A percentile compares a stretch with the other conserved stretches of the same genome.
Evolutionary conservation across 2,113 vertebrate genomes (phyloP).

Genomic region (Macquaria ambigua): DNA sequence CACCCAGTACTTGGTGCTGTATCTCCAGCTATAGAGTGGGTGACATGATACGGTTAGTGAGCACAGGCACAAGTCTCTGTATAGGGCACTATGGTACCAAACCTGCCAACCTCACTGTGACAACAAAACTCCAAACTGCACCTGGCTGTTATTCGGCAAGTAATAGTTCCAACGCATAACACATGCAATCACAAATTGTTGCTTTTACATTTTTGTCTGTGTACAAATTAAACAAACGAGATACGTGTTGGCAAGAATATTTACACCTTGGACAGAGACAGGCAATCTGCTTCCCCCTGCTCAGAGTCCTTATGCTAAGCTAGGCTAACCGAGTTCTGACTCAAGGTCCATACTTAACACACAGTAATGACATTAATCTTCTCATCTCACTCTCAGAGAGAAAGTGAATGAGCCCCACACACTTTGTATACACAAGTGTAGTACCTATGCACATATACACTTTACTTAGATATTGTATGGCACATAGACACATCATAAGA

Average conservation of each 20-base stretch:
- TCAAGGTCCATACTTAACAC: neutral
- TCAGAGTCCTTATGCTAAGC: neutral
- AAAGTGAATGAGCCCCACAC: neutral
- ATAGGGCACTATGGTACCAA: neutral
- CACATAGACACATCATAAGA: rapidly evolving
- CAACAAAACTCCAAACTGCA: neutral
- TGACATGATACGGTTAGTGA: neutral
- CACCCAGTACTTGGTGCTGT: too few species aligned
- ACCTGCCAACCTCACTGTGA: neutral
- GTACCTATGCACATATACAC: neutral
- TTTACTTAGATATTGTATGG: neutral
- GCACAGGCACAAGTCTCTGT: neutral
- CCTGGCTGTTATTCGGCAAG: too few species aligned
- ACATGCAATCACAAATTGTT: neutral
- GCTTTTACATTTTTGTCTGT: neutral
- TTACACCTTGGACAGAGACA: neutral
- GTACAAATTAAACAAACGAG: neutral
- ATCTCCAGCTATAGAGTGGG: too few species aligned
- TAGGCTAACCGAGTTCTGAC: neutral
- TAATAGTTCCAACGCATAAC: too few species aligned
- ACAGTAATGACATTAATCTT: neutral
- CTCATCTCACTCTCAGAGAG: neutral
- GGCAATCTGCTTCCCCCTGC: neutral
- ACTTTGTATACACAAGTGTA: neutral
- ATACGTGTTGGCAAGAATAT: neutral